These are phyloP conservation scores for Crepidodera aurea DNA, from an alignment of 2,888 invertebrate genomes.

Conservation along the genomic window DNA sequence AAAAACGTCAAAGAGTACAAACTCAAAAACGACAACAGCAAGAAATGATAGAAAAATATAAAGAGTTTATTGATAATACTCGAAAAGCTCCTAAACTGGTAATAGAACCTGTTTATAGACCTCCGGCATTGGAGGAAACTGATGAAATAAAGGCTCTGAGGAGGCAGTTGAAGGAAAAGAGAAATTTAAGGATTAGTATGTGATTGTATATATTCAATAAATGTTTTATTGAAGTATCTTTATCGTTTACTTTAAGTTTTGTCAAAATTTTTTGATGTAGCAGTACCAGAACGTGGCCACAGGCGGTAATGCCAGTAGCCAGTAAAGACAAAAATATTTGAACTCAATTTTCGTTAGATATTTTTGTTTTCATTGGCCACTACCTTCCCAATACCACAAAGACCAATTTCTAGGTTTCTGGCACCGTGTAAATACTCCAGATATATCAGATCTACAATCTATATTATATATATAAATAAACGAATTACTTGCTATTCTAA, in stretches of 20 bases:
- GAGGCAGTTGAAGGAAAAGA: constrained; percentile 64
- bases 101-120: constrained; percentile 35
- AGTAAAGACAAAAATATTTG: no score
- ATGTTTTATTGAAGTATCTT: background rate
- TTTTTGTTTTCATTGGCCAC: no score
- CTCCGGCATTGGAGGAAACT: constrained; percentile 46
- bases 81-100: constrained; percentile 55
- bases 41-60: constrained; percentile 62
- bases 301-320: no score
- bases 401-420: no score
- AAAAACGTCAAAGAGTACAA: constrained; percentile 62
- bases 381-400: no score
- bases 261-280: no score
- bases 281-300: no score
- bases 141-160: constrained; percentile 64
- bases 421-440: no score
- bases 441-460: no score
- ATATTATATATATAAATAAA: no score
- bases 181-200: constrained; percentile 52
- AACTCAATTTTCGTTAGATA: no score
- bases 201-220: background rate
- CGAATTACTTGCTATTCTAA: no score
- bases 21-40: constrained; percentile 62
- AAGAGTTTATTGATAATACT: constrained; percentile 61
- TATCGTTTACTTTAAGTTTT: background rate